Evolutionary conservation across 2,888 invertebrate species (phyloP).

Genomic region (Amblyteles armatorius): DNA sequence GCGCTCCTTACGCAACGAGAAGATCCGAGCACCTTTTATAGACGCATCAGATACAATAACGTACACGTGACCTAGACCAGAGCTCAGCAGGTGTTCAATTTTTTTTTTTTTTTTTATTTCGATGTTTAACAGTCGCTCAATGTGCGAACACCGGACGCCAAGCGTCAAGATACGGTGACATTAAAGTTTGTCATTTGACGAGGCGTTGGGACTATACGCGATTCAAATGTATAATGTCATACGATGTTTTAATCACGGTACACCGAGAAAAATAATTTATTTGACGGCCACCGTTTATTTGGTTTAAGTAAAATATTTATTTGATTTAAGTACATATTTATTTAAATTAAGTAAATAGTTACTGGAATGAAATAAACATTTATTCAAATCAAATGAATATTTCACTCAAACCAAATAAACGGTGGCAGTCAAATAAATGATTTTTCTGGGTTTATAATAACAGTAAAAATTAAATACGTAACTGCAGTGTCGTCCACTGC

Average conservation of each 20-base stretch:
- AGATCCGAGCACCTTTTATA: constrained; percentile 38
- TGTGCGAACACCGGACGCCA: neutral
- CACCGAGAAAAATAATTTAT: too few relatives aligned
- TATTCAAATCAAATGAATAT: too few relatives aligned
- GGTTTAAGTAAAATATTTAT: too few relatives aligned
- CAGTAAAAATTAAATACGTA: neutral
- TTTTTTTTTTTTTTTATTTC: neutral
- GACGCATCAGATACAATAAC: constrained; percentile 33
- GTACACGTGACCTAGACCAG: constrained; percentile 40
- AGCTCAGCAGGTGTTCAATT: neutral
- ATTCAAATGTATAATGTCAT: neutral
- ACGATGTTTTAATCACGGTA: neutral
- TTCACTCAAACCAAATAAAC: too few relatives aligned
- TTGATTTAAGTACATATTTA: too few relatives aligned
- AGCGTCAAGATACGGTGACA: neutral
- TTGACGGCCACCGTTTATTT: too few relatives aligned
- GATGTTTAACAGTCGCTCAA: neutral
- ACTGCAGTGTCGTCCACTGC: neutral
- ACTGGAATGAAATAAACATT: too few relatives aligned
- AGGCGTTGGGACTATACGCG: neutral
- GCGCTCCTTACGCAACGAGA: constrained; percentile 58
- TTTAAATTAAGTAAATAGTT: too few relatives aligned
- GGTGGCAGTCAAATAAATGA: too few relatives aligned
- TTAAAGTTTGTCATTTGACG: neutral
- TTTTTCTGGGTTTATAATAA: neutral